Base-by-base conservation (phyloP, 53 echinoderm and acorn worm species). In the Pentamera pediparva region DNA sequence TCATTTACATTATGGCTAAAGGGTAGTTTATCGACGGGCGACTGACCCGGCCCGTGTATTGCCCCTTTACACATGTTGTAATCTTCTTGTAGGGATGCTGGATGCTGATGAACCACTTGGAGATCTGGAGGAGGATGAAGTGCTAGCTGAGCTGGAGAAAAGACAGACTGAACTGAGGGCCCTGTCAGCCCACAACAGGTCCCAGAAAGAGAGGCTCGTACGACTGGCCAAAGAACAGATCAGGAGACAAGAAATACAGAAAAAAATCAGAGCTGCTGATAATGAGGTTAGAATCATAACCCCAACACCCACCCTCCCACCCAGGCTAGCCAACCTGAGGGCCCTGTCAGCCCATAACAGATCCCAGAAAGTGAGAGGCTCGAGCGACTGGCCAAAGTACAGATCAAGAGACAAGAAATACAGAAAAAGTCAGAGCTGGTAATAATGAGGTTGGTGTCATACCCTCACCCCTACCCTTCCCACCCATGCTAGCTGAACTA, bases 301-400 rank as follows among this genome's bases (percentile, higher is more conserved):
- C 47, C n/a, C n/a, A n/a, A n/a, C n/a, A n/a, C n/a, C n/a, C n/a
- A n/a, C n/a, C n/a, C n/a, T n/a, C n/a, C n/a, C n/a, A n/a, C n/a
- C n/a, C n/a, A 52, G 98, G 60, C 98, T 91, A 49, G 88, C 91
- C 2, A 91, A 98, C 25, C 65, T 98, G 56, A 79, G 84, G 57
- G 98, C 98, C 30, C 78, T 98, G 11, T 91, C 88, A 32, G 78
- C 88, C n/a, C 98, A 91, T 69, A 98, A 98, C 71, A 81, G 91
- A 64, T 62, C 63, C 19, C 98, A 98, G 71, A 98, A 98, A 64
- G n/a, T n/a, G 85, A 88, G 60, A 74, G 86, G 6, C 80, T 98
- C n/a, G 62, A 85, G 39, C 82, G 78, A 58, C 85, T 98, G 49
- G 89, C 98, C 18, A 89, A 85, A 47, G 98, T 91, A 54, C 86